A percentile compares a stretch with the other conserved stretches of the same genome.
Evolutionary conservation across 2,888 invertebrate species (phyloP).

Genomic region (Empis livida): DNA sequence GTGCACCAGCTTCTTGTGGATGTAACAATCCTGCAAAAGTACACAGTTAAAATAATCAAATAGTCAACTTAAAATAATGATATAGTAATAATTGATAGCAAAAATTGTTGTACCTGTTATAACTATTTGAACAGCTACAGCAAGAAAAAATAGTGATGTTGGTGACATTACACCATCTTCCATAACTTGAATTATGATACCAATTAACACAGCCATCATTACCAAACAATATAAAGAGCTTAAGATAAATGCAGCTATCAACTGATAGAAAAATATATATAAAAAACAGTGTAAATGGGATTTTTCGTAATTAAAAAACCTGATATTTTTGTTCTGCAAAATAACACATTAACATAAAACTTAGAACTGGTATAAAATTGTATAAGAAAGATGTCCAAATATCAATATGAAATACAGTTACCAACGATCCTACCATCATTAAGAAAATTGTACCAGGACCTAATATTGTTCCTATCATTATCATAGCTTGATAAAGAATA

Average conservation of each 20-base stretch:
- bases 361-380: constrained; percentile 52
- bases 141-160: constrained; percentile 70
- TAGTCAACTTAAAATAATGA: background rate
- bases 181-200: constrained; percentile 62
- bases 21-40: constrained; percentile 48
- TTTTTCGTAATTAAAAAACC: constrained; percentile 38
- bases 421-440: constrained; percentile 66
- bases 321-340: constrained; percentile 48
- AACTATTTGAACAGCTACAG: constrained; percentile 54
- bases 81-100: too few species aligned
- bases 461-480: constrained; percentile 58
- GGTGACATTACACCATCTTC: constrained; percentile 72
- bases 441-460: constrained; percentile 64
- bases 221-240: constrained; percentile 68
- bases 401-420: constrained; percentile 55
- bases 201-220: constrained; percentile 78
- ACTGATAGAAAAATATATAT: too few species aligned
- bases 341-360: constrained; percentile 53
- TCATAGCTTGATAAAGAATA: constrained; percentile 56
- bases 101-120: constrained; percentile 50
- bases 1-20: constrained; percentile 63
- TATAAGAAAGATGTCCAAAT: constrained; percentile 54
- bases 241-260: constrained; percentile 59
- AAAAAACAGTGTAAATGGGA: too few species aligned
- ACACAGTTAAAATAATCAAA: background rate